Conservation (phyloP, 2,797 vertebrate species). For the Adrianichthys oophorus region DNA sequence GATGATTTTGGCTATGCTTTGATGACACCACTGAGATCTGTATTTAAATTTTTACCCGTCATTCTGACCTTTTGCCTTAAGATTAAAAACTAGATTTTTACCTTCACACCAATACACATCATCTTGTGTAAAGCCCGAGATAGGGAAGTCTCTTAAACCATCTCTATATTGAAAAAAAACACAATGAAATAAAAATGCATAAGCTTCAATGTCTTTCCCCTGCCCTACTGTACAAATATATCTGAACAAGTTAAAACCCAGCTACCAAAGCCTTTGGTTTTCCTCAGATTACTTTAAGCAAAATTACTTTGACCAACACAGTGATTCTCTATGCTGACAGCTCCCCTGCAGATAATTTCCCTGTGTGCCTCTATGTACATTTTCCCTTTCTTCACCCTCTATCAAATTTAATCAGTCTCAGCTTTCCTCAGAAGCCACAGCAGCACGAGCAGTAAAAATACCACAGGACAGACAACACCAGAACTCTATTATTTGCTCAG, state of each 20-base stretch:
- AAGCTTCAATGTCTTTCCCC: constrained; percentile 2
- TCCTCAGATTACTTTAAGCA: constrained; percentile 70
- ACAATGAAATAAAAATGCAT: constrained; percentile 53
- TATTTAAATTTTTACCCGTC: no score
- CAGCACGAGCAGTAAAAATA: constrained; percentile 59
- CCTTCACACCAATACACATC: constrained; percentile 44
- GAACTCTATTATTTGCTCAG: constrained; percentile 74
- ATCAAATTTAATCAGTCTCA: constrained; percentile 78
- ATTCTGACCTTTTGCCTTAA: no score
- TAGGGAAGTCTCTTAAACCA: constrained; percentile 27
- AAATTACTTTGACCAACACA: constrained; percentile 72
- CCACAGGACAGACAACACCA: constrained; percentile 65
- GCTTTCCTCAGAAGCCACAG: constrained; percentile 51
- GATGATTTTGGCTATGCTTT: no score
- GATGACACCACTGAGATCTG: no score
- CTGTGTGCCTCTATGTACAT: constrained; percentile 65
- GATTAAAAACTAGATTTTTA: no score
- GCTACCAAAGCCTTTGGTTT: constrained; percentile 38
- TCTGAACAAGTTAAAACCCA: constrained; percentile 40
- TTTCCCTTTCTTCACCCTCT: constrained; percentile 66
- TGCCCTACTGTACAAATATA: constrained; percentile 29
- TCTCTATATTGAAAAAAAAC: constrained; percentile 49
- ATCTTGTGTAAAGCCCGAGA: constrained; percentile 55
- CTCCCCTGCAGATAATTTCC: constrained; percentile 70
- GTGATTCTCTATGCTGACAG: constrained; percentile 71